These are phyloP conservation scores for Oreochromis niloticus DNA, from an alignment of 2,113 vertebrate genomes.

Conservation along the genomic window DNA sequence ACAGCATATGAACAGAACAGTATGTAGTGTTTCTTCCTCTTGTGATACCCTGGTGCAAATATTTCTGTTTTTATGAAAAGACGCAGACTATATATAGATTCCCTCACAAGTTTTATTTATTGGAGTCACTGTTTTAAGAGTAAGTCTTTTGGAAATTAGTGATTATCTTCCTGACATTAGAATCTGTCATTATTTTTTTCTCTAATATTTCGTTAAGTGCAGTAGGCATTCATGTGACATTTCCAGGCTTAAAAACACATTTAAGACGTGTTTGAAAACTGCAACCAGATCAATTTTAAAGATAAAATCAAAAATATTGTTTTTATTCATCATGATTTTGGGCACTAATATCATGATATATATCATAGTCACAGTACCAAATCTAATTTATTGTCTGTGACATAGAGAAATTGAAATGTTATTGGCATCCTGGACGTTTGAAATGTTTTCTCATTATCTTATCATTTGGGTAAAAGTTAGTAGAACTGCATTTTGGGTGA, in stretches of 20 bases:
- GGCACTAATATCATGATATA: too few relatives aligned
- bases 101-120: background rate
- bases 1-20: background rate
- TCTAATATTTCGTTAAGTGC: accelerated
- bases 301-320: too few relatives aligned
- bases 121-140: background rate
- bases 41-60: background rate
- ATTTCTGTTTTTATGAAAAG: background rate
- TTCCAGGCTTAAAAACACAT: too few relatives aligned
- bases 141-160: background rate
- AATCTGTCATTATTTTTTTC: background rate
- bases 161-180: background rate
- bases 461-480: accelerated
- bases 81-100: background rate
- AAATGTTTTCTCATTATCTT: background rate
- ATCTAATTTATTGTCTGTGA: background rate
- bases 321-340: too few relatives aligned
- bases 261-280: too few relatives aligned
- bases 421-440: background rate
- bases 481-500: background rate
- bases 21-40: background rate
- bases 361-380: background rate
- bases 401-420: background rate
- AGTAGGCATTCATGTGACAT: too few relatives aligned
- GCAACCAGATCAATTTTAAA: too few relatives aligned